These are phyloP conservation scores for Melopsittacus undulatus DNA, from an alignment of 2,797 vertebrate species.

Conservation along the genomic window DNA sequence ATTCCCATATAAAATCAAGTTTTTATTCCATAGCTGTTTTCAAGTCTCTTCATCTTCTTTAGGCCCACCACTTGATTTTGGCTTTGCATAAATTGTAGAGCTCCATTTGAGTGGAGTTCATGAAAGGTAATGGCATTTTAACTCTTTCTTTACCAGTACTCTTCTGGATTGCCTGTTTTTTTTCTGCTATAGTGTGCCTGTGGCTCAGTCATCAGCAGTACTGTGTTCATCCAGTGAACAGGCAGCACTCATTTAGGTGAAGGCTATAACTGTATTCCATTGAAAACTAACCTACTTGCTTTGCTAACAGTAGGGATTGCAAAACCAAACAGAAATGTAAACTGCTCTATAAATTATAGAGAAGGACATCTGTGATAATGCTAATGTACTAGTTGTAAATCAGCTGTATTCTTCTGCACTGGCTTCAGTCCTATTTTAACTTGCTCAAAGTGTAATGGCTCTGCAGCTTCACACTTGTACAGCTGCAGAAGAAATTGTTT, in stretches of 20 bases:
- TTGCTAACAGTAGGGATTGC: background rate
- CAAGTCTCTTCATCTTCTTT: constrained; percentile 1
- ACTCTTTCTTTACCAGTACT: background rate
- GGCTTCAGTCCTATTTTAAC: background rate
- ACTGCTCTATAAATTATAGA: constrained; percentile 28
- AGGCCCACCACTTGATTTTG: background rate
- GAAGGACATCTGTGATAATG: background rate
- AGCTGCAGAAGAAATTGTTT: background rate
- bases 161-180: background rate
- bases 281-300: background rate
- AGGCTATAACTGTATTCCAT: background rate
- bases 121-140: background rate
- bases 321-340: constrained; percentile 21
- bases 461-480: background rate
- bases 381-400: background rate
- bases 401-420: background rate
- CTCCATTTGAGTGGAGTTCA: background rate
- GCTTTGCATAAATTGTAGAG: background rate
- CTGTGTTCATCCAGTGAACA: background rate
- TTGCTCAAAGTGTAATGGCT: background rate
- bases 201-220: background rate
- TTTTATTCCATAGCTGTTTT: background rate
- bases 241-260: background rate
- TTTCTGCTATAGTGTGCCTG: background rate
- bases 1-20: background rate